Conservation (phyloP, 2,797 vertebrate species). For the Xenops minutus region DNA sequence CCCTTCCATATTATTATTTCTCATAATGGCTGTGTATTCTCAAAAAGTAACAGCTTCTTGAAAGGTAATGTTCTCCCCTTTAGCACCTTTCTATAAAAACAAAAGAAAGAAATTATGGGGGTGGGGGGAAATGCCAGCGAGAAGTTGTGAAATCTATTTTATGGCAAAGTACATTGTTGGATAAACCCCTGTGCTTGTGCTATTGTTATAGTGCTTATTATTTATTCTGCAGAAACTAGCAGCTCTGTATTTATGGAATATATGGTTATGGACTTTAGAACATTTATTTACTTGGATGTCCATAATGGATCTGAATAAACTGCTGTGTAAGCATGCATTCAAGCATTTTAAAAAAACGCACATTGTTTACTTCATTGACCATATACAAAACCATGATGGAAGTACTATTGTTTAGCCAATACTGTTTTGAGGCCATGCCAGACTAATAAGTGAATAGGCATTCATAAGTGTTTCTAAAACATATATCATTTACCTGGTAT, state of each 20-base stretch:
- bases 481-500: conserved; percentile 73
- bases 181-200: conserved; percentile 57
- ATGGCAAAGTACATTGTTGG: conserved; percentile 1
- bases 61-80: conserved; percentile 19
- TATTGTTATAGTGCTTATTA: conserved; percentile 59
- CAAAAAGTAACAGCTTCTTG: background rate
- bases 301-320: conserved; percentile 71
- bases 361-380: conserved; percentile 73
- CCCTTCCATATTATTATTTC: background rate
- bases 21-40: background rate
- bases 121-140: background rate
- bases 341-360: conserved; percentile 23
- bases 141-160: conserved; percentile 48
- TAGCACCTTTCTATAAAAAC: conserved; percentile 40
- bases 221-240: conserved; percentile 66
- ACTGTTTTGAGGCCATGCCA: conserved; percentile 57
- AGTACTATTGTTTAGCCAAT: conserved; percentile 64
- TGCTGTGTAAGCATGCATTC: conserved; percentile 48
- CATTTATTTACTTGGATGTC: conserved; percentile 70
- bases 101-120: conserved; percentile 25
- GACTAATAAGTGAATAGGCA: conserved; percentile 69
- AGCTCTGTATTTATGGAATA: conserved; percentile 66
- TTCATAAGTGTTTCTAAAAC: conserved; percentile 72
- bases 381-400: conserved; percentile 65
- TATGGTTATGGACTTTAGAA: conserved; percentile 68